Evolutionary conservation across 2,888 invertebrate genomes (phyloP).

Genomic region (Thecophora atra): DNA sequence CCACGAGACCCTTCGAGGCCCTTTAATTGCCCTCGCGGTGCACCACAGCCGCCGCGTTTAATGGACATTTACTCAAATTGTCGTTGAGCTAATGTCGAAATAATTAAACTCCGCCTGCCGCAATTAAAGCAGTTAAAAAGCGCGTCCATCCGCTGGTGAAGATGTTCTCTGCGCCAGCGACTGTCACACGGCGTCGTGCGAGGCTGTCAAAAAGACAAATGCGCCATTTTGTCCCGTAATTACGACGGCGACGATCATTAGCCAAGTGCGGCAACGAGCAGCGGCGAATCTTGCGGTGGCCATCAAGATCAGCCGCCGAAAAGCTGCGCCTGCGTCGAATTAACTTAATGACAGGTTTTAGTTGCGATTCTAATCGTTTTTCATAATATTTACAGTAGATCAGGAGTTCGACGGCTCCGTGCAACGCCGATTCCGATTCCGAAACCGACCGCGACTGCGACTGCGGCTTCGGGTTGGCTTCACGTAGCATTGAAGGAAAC

Average conservation of each 20-base stretch:
- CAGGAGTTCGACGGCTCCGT: conserved; percentile 41
- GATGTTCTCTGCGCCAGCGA: conserved; percentile 10
- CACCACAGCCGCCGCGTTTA: not conserved
- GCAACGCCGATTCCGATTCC: not conserved
- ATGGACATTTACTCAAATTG: conserved; percentile 24
- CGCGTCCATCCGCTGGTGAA: conserved; percentile 19
- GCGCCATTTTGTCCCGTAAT: conserved; percentile 33
- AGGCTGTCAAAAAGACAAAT: conserved; percentile 33
- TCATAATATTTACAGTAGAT: conserved; percentile 61
- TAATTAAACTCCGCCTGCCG: conserved; percentile 52
- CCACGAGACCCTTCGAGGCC: no score
- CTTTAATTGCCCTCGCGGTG: no score
- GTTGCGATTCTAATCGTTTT: conserved; percentile 54
- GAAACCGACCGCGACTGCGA: no score
- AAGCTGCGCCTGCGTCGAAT: conserved; percentile 26
- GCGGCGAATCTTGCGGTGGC: conserved; percentile 18
- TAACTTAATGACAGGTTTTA: conserved; percentile 53
- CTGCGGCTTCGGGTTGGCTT: conserved; percentile 13
- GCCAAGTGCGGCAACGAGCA: conserved; percentile 20
- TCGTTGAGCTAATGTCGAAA: conserved; percentile 55
- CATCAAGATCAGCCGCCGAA: conserved; percentile 36
- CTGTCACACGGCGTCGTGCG: conserved; percentile 21
- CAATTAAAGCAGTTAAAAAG: conserved; percentile 31
- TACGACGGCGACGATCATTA: no score
- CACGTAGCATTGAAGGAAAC: not conserved